phyloP scores from a whole-genome alignment of 1,140 invertebrate species.

The Anoplolepis gracilipes region DNA sequence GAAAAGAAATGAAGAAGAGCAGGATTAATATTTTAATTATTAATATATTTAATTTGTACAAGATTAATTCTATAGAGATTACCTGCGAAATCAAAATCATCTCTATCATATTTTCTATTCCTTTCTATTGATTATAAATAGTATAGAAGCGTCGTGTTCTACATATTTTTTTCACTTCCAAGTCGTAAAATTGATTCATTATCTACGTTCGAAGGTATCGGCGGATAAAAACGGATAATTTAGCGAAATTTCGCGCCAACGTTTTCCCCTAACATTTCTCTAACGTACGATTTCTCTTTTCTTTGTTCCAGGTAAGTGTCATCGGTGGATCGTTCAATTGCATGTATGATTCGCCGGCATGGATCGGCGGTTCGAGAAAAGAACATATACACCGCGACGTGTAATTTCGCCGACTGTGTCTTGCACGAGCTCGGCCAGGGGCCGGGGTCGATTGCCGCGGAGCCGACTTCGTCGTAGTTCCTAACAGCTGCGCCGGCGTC shows the following conservation, averaged over 20 bases:
- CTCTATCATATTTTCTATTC: neutral
- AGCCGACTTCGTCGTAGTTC: conserved; percentile 37
- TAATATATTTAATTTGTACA: neutral
- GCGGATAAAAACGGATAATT: conserved; percentile 13
- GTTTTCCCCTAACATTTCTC: conserved; percentile 2
- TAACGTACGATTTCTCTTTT: conserved; percentile 53
- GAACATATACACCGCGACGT: conserved; percentile 49
- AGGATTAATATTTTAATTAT: neutral
- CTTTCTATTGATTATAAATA: neutral
- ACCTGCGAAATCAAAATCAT: neutral
- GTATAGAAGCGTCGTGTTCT: no score
- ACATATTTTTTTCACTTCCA: neutral
- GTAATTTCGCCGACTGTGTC: conserved; percentile 45
- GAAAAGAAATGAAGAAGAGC: neutral
- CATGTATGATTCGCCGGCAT: conserved; percentile 29
- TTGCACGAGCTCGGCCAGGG: conserved; percentile 15
- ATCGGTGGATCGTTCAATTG: conserved; percentile 1
- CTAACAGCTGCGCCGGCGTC: conserved; percentile 31
- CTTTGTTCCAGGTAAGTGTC: conserved; percentile 59
- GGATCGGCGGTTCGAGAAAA: conserved; percentile 39
- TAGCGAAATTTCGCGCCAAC: neutral
- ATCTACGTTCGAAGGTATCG: neutral
- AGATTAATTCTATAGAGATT: neutral
- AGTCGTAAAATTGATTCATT: neutral
- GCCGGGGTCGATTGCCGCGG: conserved; percentile 39